Base-by-base conservation (phyloP, 2,797 vertebrate species). In the Erpetoichthys calabaricus region DNA sequence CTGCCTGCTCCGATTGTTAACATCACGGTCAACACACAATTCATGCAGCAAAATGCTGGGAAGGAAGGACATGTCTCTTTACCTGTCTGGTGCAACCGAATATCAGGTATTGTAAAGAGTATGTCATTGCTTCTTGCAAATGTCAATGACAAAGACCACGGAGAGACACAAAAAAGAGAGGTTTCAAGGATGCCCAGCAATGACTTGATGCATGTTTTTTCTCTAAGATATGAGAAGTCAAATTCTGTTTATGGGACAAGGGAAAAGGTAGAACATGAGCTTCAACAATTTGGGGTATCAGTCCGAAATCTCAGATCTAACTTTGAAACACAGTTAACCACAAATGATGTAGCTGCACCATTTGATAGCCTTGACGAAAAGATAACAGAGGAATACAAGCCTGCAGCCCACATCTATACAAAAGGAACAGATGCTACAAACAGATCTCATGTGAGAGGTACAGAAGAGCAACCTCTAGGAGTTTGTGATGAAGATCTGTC, bases 201-300 rank as follows among this genome's bases (percentile, higher is more conserved):
- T 1, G 84, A 87, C 9, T 80, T 87, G 49, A 73, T 75, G 62
- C 73, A 74, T 0, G 85, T 87, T 42, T 87, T 87, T 70, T 82
- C 81, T 45, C 80, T 84, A 72, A 73, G 66, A 4, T 70, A 76
- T 2, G 73, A 80, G 7, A 73, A 75, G 42, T 75, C 70, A 56
- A 72, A 67, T 64, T 76, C 71, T 61, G 72, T 62, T 55, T 70
- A 77, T 47, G 81, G 76, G 25, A 77, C 78, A 61, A 77, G 78
- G 61, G 80, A 81, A 45, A 80, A 75, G 55, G 82, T 89, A 1
- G 86, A 91, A 69, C 79, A 80, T 0, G 92, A 98, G 69, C 91
- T 98, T 64, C 83, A 85, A 9, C 82, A 92, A 62, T 92, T 82
- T 5, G 93, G 95, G 0, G 90, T 98, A 42, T 95, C 92, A 0